Conservation (phyloP, 2,113 vertebrate species). For the cattle (Bos taurus) region DNA sequence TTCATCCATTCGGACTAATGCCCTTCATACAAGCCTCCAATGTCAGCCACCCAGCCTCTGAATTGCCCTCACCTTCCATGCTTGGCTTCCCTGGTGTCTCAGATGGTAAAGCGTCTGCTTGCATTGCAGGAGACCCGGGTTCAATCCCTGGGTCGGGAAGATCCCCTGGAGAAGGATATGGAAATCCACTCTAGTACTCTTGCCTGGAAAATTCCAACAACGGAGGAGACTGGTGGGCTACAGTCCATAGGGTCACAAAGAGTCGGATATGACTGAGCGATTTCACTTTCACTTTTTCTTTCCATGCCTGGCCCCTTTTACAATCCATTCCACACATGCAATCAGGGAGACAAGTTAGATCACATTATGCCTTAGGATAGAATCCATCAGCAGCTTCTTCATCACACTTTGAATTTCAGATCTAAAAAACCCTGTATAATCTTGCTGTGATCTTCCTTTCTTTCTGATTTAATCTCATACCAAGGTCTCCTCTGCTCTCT, state of each 20-base stretch:
- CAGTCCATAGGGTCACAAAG: not conserved
- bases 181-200: no score
- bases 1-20: not conserved
- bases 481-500: not conserved
- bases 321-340: not conserved
- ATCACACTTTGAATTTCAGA: not conserved
- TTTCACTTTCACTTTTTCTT: not conserved
- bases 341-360: not conserved
- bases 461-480: not conserved
- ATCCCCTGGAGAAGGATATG: no score
- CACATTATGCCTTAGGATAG: not conserved
- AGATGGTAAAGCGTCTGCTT: not conserved
- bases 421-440: not conserved
- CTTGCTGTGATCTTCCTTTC: not conserved
- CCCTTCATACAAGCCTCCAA: not conserved
- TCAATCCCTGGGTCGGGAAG: no score
- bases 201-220: no score
- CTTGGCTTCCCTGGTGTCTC: not conserved
- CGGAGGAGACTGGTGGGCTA: no score
- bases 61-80: not conserved
- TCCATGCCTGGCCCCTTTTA: not conserved
- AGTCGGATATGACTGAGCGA: rapidly evolving
- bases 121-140: no score
- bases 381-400: not conserved
- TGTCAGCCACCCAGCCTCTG: not conserved